These are phyloP conservation scores for Acleris cristana DNA, from an alignment of 2,888 invertebrate genomes.

Conservation along the genomic window DNA sequence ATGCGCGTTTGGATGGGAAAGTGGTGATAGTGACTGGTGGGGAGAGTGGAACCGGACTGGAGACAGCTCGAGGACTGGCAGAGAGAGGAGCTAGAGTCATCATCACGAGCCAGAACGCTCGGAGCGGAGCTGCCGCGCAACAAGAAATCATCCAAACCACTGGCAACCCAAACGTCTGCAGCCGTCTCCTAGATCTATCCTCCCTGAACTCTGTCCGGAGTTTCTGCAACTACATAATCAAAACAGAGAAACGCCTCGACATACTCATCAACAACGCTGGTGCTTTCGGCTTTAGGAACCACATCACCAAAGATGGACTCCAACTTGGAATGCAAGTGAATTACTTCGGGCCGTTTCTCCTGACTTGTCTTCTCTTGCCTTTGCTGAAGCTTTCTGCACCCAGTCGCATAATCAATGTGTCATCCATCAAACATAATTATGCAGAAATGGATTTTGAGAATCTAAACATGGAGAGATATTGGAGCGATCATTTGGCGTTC, in stretches of 20 bases:
- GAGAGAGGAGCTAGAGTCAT: slow-evolving; percentile 79
- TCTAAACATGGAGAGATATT: slow-evolving; percentile 78
- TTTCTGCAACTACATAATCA: slow-evolving; percentile 82
- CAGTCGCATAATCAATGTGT: slow-evolving; percentile 86
- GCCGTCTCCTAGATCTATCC: slow-evolving; percentile 69
- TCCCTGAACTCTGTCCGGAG: slow-evolving; percentile 78
- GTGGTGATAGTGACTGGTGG: slow-evolving; percentile 76
- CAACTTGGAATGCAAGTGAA: slow-evolving; percentile 89
- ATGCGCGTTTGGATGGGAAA: slow-evolving; percentile 77
- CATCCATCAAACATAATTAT: slow-evolving; percentile 83
- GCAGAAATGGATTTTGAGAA: slow-evolving; percentile 75
- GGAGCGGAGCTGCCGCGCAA: slow-evolving; percentile 65
- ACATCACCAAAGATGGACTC: slow-evolving; percentile 86
- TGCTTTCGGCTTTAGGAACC: slow-evolving; percentile 72
- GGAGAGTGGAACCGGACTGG: slow-evolving; percentile 80
- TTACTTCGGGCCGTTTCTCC: slow-evolving; percentile 88
- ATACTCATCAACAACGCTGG: slow-evolving; percentile 86
- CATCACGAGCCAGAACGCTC: slow-evolving; percentile 76
- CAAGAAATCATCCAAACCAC: slow-evolving; percentile 67
- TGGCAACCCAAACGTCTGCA: slow-evolving; percentile 66
- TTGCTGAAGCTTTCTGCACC: slow-evolving; percentile 82
- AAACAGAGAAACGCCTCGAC: slow-evolving; percentile 78
- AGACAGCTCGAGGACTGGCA: slow-evolving; percentile 80
- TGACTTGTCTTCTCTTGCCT: slow-evolving; percentile 85
- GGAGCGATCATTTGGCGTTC: slow-evolving; percentile 77